Evolutionary conservation across 2,797 vertebrate species (phyloP), one percentile per base, ranked within the genome.

Genomic region (Hirundo rustica): DNA sequence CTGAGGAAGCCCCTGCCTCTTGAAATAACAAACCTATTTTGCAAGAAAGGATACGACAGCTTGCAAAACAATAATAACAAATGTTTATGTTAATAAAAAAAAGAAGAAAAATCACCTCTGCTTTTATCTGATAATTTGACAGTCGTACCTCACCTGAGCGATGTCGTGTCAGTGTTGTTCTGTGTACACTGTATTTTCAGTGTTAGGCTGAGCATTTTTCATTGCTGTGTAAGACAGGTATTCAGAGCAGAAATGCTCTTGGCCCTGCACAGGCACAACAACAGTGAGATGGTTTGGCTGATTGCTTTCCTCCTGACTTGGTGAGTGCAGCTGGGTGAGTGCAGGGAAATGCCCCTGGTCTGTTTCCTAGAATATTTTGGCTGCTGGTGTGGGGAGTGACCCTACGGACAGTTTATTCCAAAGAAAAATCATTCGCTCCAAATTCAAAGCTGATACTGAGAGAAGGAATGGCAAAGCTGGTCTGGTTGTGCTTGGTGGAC

Each of bases 161-260:
- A 1, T 38, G 32, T 42, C 9, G 2, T 27, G 21, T 10, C 42
- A 29, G 21, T 26, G 45, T 18, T 85, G 13, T 2, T 47, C 23
- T 26, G 6, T 20, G 21, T 17, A 10, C 16, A 1, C 14, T 61
- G 10, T 5, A 11, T 55, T 76, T 71, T 32, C 83, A 83, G 27
- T 10, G 21, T 10, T 22, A 4, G 40, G 60, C 55, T 60, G 11
- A 66, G 61, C 23, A 9, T 20, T 90, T 42, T 77, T 62, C 25
- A 4, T 7, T 62, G 16, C 19, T 5, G 32, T 7, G 18, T 22
- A 13, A 48, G 10, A 42, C 5, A n/a, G 0, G 0, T 16, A 20
- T 17, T 36, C 30, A 48, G n/a, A 40, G 57, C 44, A 57, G 51
- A 42, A 9, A 5, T 5, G 23, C 25, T n/a, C 10, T 10, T 60